These are phyloP conservation scores for Rhinichthys osculus DNA, from an alignment of 2,797 vertebrate genomes.

Conservation along the genomic window DNA sequence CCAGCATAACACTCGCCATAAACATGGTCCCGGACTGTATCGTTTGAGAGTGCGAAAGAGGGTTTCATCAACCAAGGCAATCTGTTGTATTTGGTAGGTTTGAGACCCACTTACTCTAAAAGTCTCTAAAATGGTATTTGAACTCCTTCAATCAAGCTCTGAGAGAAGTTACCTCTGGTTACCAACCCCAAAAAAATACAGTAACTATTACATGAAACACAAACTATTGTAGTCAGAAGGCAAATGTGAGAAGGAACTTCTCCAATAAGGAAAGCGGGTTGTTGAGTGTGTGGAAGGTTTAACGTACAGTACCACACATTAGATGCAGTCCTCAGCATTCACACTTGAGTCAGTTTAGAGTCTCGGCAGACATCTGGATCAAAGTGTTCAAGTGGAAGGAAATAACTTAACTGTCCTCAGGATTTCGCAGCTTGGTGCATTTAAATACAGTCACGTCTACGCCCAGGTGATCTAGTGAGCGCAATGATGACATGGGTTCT, in stretches of 20 bases:
- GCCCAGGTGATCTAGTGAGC: slow-evolving; percentile 59
- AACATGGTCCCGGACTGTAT: background rate
- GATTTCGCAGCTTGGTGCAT: slow-evolving; percentile 70
- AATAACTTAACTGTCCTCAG: slow-evolving; percentile 65
- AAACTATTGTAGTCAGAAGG: slow-evolving; percentile 53
- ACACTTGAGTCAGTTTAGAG: slow-evolving; percentile 68
- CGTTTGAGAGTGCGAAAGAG: background rate
- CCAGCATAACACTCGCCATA: background rate
- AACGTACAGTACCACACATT: slow-evolving; percentile 52
- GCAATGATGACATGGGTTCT: slow-evolving; percentile 6
- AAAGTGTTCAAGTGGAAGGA: slow-evolving; percentile 54
- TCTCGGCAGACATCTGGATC: slow-evolving; percentile 64
- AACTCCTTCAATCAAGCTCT: slow-evolving; percentile 28
- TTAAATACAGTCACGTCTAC: slow-evolving; percentile 68
- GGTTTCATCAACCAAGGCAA: slow-evolving; percentile 43
- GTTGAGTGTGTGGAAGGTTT: slow-evolving; percentile 33
- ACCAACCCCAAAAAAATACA: slow-evolving; percentile 24
- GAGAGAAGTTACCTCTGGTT: slow-evolving; percentile 40
- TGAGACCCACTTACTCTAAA: slow-evolving; percentile 9
- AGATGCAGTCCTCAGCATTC: slow-evolving; percentile 57
- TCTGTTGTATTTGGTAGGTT: slow-evolving; percentile 40
- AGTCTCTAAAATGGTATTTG: slow-evolving; percentile 12
- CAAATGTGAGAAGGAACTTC: slow-evolving; percentile 27
- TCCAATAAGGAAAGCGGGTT: slow-evolving; percentile 21
- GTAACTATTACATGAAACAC: slow-evolving; percentile 50